Conservation (phyloP, 2,113 vertebrate genomes). For the Lampris incognitus region DNA sequence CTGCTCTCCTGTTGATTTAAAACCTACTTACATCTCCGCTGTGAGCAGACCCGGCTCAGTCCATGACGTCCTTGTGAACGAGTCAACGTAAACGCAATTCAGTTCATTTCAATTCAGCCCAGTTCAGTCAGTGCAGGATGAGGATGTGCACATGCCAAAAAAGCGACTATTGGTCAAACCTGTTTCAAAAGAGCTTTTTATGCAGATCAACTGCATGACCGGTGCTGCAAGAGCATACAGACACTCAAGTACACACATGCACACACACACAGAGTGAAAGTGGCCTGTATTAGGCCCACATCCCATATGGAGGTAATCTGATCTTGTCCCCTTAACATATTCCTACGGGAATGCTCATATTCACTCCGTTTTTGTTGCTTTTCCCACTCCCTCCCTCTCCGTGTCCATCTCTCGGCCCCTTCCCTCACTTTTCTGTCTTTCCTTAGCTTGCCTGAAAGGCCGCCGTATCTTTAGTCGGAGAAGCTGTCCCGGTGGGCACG, state of each 20-base stretch:
- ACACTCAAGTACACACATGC: neutral
- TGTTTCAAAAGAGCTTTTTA: neutral
- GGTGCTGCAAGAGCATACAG: neutral
- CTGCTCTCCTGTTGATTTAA: no score
- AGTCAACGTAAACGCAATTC: no score
- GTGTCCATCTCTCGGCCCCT: neutral
- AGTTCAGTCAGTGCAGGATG: no score
- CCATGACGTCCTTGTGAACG: neutral
- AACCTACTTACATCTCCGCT: no score
- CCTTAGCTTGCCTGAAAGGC: neutral
- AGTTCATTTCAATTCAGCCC: no score
- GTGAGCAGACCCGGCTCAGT: neutral
- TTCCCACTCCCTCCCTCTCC: neutral
- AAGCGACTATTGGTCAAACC: neutral
- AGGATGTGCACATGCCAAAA: no score
- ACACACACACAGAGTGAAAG: neutral
- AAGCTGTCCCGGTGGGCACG: no score
- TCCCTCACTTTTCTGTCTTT: neutral
- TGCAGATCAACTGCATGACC: conserved; percentile 8
- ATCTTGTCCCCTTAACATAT: conserved; percentile 18
- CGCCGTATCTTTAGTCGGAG: no score
- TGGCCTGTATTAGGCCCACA: neutral
- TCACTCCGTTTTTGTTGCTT: neutral
- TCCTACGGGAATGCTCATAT: conserved; percentile 29
- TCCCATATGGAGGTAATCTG: conserved; percentile 12